A percentile compares a stretch with the other conserved stretches of the same genome.
phyloP scores from a whole-genome alignment of 1,140 invertebrate genomes.

The Drosophila novamexicana region DNA sequence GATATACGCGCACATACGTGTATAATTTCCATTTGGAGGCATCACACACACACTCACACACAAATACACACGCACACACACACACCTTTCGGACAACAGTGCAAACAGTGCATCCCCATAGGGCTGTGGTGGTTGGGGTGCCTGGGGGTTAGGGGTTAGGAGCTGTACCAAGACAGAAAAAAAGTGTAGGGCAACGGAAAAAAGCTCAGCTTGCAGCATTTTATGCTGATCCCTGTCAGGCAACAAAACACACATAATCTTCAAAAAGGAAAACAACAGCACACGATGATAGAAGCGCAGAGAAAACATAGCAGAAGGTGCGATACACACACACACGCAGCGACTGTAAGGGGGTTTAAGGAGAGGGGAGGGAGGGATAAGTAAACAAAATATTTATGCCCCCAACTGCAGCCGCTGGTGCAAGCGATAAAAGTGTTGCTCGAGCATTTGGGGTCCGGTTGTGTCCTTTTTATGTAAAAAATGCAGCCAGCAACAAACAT shows the following conservation, averaged over 20 bases:
- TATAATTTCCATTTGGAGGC: slow-evolving; percentile 66
- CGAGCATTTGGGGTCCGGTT: slow-evolving; percentile 13
- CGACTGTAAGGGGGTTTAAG: too few species aligned
- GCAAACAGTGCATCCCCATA: slow-evolving; percentile 49
- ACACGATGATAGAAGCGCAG: slow-evolving; percentile 45
- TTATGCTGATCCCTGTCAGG: slow-evolving; percentile 84
- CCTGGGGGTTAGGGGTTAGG: neutral
- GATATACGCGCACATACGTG: slow-evolving; percentile 57
- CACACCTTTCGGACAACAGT: slow-evolving; percentile 65
- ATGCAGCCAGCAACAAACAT: slow-evolving; percentile 75
- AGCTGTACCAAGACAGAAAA: slow-evolving; percentile 13
- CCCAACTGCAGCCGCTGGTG: slow-evolving; percentile 48
- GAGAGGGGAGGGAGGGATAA: slow-evolving; percentile 28
- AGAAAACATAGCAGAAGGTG: slow-evolving; percentile 23
- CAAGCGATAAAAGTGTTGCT: slow-evolving; percentile 62
- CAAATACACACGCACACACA: slow-evolving; percentile 29
- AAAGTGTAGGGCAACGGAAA: slow-evolving; percentile 38
- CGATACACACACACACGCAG: neutral
- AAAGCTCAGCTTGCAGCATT: slow-evolving; percentile 84
- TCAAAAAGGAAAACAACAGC: slow-evolving; percentile 83
- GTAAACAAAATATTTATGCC: slow-evolving; percentile 81
- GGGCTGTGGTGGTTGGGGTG: neutral
- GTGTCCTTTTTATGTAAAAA: slow-evolving; percentile 38
- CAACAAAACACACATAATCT: slow-evolving; percentile 85
- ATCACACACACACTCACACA: slow-evolving; percentile 43